Conservation (phyloP, 1,140 invertebrate genomes). For the Branchinecta lynchi region DNA sequence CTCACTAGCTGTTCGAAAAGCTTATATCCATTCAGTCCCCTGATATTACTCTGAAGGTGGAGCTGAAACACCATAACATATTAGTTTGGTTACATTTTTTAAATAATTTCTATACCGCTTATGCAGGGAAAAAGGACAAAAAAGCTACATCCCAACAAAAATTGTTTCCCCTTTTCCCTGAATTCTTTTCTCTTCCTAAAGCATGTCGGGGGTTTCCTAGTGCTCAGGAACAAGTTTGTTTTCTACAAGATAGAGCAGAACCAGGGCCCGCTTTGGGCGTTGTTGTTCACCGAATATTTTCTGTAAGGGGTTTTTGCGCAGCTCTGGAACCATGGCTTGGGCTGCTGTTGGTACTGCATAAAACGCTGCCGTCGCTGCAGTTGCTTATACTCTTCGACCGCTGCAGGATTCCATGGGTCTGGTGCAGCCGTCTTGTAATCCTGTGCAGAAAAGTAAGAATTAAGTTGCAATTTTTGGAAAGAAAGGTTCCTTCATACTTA, state of each 20-base stretch:
- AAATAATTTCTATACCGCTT: no score
- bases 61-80: no score
- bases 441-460: neutral
- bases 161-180: no score
- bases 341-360: conserved; percentile 6
- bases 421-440: neutral
- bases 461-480: neutral
- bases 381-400: neutral
- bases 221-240: neutral
- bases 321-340: neutral
- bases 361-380: neutral
- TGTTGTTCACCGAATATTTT: neutral
- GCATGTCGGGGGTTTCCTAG: no score
- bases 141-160: no score
- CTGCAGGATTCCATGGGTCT: neutral
- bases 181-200: no score
- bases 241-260: neutral
- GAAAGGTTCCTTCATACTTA: no score
- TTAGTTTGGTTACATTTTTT: no score
- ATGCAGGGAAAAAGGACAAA: no score
- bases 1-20: no score
- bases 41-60: no score
- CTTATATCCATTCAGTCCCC: no score
- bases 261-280: neutral
- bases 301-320: neutral